phyloP scores from a whole-genome alignment of 1,140 invertebrate genomes.

The Eulimnadia texana region DNA sequence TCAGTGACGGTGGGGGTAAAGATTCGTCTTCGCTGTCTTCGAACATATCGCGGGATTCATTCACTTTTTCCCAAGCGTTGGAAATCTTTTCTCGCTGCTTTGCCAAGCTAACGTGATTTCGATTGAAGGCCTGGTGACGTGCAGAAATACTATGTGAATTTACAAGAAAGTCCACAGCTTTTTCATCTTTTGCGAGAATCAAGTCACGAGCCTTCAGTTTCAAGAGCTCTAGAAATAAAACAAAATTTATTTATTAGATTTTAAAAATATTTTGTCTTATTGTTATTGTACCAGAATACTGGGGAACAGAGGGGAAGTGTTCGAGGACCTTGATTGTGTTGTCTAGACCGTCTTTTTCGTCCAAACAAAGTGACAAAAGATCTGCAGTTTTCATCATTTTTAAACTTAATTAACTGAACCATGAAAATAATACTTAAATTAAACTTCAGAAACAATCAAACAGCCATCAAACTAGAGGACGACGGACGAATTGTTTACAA shows the following conservation, averaged over 20 bases:
- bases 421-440: too few species aligned
- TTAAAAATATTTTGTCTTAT: not conserved
- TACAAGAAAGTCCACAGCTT: not conserved
- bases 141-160: not conserved
- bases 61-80: too few species aligned
- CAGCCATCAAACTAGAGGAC: too few species aligned
- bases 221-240: not conserved
- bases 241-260: too few species aligned
- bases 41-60: not conserved
- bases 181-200: not conserved
- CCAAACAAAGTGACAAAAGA: too few species aligned
- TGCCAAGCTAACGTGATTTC: not conserved
- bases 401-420: too few species aligned
- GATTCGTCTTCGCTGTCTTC: not conserved
- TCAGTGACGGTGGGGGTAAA: not conserved
- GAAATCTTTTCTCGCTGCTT: not conserved
- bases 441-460: too few species aligned
- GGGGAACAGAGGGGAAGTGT: not conserved
- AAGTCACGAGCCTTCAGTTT: not conserved
- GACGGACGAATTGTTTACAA: too few species aligned
- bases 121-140: not conserved
- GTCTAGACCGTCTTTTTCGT: too few species aligned
- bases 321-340: not conserved
- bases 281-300: not conserved
- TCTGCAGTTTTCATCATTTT: too few species aligned